Conservation (phyloP, 2,888 invertebrate genomes). For the Itoplectis maculator region DNA sequence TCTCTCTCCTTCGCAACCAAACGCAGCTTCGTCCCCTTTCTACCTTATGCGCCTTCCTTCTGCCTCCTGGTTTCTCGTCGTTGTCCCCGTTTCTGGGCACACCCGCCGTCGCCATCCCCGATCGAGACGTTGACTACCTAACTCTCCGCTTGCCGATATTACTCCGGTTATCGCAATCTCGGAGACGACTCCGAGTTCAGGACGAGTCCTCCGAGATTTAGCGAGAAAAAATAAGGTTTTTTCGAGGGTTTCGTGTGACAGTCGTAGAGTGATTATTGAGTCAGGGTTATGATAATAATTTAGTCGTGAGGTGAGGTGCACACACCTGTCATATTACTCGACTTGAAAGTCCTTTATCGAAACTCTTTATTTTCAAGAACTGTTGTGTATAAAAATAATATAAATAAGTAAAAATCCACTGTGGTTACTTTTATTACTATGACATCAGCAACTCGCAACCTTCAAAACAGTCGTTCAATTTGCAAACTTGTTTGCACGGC, state of each 20-base stretch:
- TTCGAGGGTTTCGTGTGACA: not conserved
- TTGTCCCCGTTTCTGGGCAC: slow-evolving; percentile 18
- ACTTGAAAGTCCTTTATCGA: too few relatives aligned
- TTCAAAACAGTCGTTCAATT: too few relatives aligned
- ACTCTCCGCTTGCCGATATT: slow-evolving; percentile 23
- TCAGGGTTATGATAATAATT: too few relatives aligned
- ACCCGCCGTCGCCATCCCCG: too few relatives aligned
- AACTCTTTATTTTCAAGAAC: too few relatives aligned
- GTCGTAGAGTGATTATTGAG: not conserved
- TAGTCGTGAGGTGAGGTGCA: too few relatives aligned
- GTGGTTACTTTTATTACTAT: too few relatives aligned
- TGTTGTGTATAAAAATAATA: too few relatives aligned
- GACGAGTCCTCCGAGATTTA: not conserved
- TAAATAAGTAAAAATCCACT: too few relatives aligned
- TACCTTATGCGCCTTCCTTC: slow-evolving; percentile 53
- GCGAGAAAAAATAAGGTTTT: not conserved
- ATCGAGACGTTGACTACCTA: slow-evolving; percentile 55
- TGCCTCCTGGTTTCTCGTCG: slow-evolving; percentile 64
- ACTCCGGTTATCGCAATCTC: slow-evolving; percentile 4
- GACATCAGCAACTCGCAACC: too few relatives aligned
- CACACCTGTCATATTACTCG: too few relatives aligned
- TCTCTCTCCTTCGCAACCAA: slow-evolving; percentile 48
- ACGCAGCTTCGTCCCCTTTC: slow-evolving; percentile 42
- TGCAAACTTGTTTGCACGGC: not conserved
- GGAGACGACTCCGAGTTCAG: not conserved